Percentiles rank a stretch among this genome's conserved stretches.
Conservation (phyloP, 2,888 invertebrate species). For the Pilophorus perplexus region DNA sequence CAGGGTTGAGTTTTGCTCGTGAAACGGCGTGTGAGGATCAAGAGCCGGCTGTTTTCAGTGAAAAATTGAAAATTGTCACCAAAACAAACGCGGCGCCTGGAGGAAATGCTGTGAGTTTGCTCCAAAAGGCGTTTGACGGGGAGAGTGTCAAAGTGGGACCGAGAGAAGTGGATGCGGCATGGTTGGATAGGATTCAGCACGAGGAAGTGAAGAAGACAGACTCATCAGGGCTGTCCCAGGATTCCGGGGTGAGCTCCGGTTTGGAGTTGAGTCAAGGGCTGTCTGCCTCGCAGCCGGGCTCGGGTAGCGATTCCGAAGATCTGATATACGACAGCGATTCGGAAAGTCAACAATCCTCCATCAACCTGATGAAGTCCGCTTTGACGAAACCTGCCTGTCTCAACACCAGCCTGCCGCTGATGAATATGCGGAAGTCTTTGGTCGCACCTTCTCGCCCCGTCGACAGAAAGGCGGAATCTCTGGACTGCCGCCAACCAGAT, state of each 20-base stretch:
- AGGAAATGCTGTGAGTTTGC: slow-evolving; percentile 51
- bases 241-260: slow-evolving; percentile 53
- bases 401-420: not conserved
- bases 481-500: no score
- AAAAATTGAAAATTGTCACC: slow-evolving; percentile 49
- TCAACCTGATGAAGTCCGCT: slow-evolving; percentile 14
- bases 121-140: slow-evolving; percentile 51
- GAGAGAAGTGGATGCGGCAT: slow-evolving; percentile 58
- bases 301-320: slow-evolving; percentile 57
- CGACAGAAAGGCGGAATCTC: no score
- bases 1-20: not conserved
- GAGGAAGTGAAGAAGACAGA: slow-evolving; percentile 32
- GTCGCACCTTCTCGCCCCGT: no score
- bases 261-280: slow-evolving; percentile 45
- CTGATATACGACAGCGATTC: slow-evolving; percentile 63
- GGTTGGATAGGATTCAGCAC: slow-evolving; percentile 56
- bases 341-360: slow-evolving; percentile 43
- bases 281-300: slow-evolving; percentile 11
- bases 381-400: not conserved
- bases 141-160: slow-evolving; percentile 44
- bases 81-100: slow-evolving; percentile 45
- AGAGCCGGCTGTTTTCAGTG: slow-evolving; percentile 36
- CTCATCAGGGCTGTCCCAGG: slow-evolving; percentile 47
- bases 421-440: not conserved
- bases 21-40: not conserved